These are phyloP conservation scores for Cydia amplana DNA, from an alignment of 1,140 invertebrate species.

Conservation along the genomic window DNA sequence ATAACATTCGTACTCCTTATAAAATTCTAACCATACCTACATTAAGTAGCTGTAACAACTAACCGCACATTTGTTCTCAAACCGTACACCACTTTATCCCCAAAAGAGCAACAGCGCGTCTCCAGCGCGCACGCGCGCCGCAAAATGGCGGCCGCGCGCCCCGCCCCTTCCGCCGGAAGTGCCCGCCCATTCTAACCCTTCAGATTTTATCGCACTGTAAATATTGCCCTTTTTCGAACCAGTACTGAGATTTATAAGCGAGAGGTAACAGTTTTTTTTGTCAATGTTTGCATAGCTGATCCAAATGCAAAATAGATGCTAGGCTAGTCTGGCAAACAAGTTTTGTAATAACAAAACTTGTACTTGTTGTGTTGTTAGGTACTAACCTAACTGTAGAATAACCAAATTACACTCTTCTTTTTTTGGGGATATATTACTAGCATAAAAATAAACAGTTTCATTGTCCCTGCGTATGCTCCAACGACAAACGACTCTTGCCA, in stretches of 20 bases:
- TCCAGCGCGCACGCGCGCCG: slow-evolving; percentile 52
- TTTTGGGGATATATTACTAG: too few relatives aligned
- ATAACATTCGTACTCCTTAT: too few relatives aligned
- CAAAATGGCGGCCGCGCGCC: slow-evolving; percentile 64
- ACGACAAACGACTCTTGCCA: too few relatives aligned
- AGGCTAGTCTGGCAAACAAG: too few relatives aligned
- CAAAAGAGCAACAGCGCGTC: slow-evolving; percentile 23
- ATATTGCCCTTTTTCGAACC: neutral
- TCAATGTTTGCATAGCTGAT: neutral
- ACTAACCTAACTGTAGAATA: too few relatives aligned
- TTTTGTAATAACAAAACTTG: too few relatives aligned
- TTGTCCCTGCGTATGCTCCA: too few relatives aligned
- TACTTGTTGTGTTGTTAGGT: too few relatives aligned
- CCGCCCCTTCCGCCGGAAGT: slow-evolving; percentile 73
- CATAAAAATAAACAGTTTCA: too few relatives aligned
- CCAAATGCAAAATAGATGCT: neutral
- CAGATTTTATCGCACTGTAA: slow-evolving; percentile 27
- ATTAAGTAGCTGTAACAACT: neutral
- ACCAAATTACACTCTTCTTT: too few relatives aligned
- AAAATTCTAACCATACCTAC: too few relatives aligned
- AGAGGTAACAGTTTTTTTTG: neutral
- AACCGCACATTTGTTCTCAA: neutral
- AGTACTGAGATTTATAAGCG: neutral
- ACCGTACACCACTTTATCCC: neutral
- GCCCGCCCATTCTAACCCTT: slow-evolving; percentile 35